Base-by-base conservation (phyloP, 2,113 vertebrate species). In the Ctenomys sociabilis region DNA sequence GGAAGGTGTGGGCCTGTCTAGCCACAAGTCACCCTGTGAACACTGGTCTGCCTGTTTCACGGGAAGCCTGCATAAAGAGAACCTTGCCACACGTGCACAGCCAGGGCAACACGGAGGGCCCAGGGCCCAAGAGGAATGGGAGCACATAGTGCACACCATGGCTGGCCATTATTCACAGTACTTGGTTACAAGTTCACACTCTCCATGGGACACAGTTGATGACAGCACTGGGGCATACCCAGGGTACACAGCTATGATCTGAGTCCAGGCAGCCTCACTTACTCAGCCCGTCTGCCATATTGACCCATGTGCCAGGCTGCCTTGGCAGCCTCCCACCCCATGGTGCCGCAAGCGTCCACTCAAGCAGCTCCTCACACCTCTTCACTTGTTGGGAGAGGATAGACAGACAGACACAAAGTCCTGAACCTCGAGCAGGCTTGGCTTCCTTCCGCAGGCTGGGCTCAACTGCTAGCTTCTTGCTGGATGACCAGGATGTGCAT, bases 371-470 rank as follows among this genome's bases (percentile, higher is more conserved):
- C n/a, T 88, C 28, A 59, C 72, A 80, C 19, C 40, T 24, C 19
- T 32, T 84, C 37, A 54, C 26, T 35, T 66, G 28, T 73, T 5
- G 2, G 37, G 64, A 75, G 32, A 68, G 13, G 40, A 19, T 5
- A 70, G 73, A 72, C 43, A 82, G 40, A 59, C 24, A 86, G 66
- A 28, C 45, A 68, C 49, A 78, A 77, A 77, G 21, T 32, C 32
- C 68, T 63, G n/a, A 93, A 85, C 61, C 49, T 17, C 52, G 63
- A 59, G 77, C 0, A 16, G 52, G 24, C 17, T 77, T 95, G 85
- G 66, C 43, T 66, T 85, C 68, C 78, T 95, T 89, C 75, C 57
- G 85, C 73, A 96, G 93, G 78, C 32, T 54, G 21, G 59, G 59
- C 22, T 73, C 35, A 59, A 37, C 82, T 85, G 59, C 86, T 64